Conservation (phyloP, 2,797 vertebrate species). For the Amblyopsis hoosieri region DNA sequence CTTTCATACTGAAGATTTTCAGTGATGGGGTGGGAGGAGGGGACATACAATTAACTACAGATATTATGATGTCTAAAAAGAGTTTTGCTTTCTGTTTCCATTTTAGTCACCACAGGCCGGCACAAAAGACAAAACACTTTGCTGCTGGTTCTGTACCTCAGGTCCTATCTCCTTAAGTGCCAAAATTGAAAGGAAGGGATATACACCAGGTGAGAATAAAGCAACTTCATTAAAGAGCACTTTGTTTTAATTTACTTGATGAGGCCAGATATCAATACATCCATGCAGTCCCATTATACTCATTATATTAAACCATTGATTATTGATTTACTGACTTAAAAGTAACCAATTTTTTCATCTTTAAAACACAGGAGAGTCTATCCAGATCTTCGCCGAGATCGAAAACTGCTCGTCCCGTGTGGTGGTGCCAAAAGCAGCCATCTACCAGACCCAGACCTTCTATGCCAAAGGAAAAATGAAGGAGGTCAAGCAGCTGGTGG, state of each 20-base stretch:
- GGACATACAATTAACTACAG: background rate
- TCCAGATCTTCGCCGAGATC: slow-evolving; percentile 99
- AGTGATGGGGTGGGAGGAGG: background rate
- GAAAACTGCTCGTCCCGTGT: slow-evolving; percentile 97
- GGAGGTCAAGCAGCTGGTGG: slow-evolving; percentile 96
- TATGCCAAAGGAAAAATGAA: slow-evolving; percentile 99
- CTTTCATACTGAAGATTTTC: too few species aligned
- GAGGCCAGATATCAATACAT: too few species aligned
- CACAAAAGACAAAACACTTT: slow-evolving; percentile 99
- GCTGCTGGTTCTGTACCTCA: slow-evolving; percentile 99
- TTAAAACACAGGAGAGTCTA: slow-evolving; percentile 87
- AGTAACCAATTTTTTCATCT: background rate
- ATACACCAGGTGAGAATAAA: slow-evolving; percentile 90
- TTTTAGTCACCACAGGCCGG: slow-evolving; percentile 96
- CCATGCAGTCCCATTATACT: too few species aligned
- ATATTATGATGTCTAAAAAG: slow-evolving; percentile 7
- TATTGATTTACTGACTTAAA: background rate
- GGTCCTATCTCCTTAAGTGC: slow-evolving; percentile 99
- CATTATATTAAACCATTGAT: background rate
- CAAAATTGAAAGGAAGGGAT: slow-evolving; percentile 99
- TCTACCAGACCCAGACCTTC: slow-evolving; percentile 97
- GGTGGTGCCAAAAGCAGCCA: slow-evolving; percentile 98
- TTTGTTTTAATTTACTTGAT: slow-evolving; percentile 15
- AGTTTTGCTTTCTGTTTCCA: slow-evolving; percentile 6
- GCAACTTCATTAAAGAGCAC: background rate